phyloP scores from a whole-genome alignment of 1,140 invertebrate genomes.

The Drosophila murphyi region DNA sequence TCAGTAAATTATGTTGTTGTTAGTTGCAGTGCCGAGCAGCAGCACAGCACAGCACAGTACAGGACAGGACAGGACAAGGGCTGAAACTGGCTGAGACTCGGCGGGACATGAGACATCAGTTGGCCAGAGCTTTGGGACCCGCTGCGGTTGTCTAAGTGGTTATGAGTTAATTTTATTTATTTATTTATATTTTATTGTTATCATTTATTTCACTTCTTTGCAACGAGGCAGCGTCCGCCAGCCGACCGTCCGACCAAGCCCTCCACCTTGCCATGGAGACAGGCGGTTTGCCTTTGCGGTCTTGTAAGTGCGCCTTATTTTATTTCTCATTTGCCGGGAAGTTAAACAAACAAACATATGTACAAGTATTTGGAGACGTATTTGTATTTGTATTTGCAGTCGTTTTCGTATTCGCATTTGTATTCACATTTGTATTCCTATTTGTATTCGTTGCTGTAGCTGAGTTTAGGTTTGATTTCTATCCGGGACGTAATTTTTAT shows the following conservation, averaged over 20 bases:
- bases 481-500: conserved; percentile 54
- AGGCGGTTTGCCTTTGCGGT: conserved; percentile 29
- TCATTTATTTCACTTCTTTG: conserved; percentile 74
- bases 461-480: conserved; percentile 41
- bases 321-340: conserved; percentile 12
- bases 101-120: conserved; percentile 28
- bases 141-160: conserved; percentile 72
- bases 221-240: not conserved
- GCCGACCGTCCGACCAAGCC: not conserved
- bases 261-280: not conserved
- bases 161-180: conserved; percentile 83
- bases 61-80: not conserved
- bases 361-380: conserved; percentile 6
- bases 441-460: conserved; percentile 21
- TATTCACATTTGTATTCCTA: conserved; percentile 4
- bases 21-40: conserved; percentile 55
- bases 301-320: conserved; percentile 53
- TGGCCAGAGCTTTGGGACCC: conserved; percentile 14
- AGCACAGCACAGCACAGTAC: not conserved
- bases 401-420: conserved; percentile 19
- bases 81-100: conserved; percentile 5
- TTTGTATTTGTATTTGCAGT: conserved; percentile 1
- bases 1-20: conserved; percentile 79
- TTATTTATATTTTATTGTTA: conserved; percentile 82
- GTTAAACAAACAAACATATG: conserved; percentile 51